Base-by-base conservation (phyloP, 2,113 vertebrate genomes). In the Microtus pennsylvanicus region DNA sequence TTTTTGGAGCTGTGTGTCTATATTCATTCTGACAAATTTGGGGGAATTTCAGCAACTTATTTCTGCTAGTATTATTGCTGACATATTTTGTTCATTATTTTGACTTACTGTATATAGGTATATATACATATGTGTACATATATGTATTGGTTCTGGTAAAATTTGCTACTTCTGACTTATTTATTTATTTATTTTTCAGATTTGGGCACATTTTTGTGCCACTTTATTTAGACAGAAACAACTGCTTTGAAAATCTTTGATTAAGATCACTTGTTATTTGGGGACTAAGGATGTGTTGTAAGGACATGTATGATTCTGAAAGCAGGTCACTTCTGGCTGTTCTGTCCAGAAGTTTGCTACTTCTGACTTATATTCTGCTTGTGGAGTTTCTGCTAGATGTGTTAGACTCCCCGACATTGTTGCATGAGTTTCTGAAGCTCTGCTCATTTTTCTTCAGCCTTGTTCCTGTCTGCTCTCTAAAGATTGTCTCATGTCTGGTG, bases 151-250 rank as follows among this genome's bases (percentile, higher is more conserved):
- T 33, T 90, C 26, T 76, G n/a, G 12, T 67, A 12, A 30, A 67
- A 13, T 13, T 28, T 30, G 63, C 28, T 13, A 7, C 6, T 67
- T 74, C 22, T 35, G 28, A 86, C n/a, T 22, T 70, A 61, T 11
- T 42, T 42, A 42, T 42, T 22, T 70, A 61, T 11, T 42, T 42
- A 42, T 42, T 42, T 42, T 42, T 93, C 69, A 70, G 35, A 24
- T 90, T 33, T 83, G 55, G 58, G 22, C 42, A 75, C 76, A 11
- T 67, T 89, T 94, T 96, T 78, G 76, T 78, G 69, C 11, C 55
- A 87, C 50, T 90, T 95, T 94, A 47, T 47, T 83, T 74, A 75
- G n/a, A 14, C 52, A 77, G 42, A 89, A 90, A 74, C 67, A 81
- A 50, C 33, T 67, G 88, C 13, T 82, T 93, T 96, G 33, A 21